phyloP scores from a whole-genome alignment of 2,113 vertebrate genomes.

The Trochalopteron elliotii region DNA sequence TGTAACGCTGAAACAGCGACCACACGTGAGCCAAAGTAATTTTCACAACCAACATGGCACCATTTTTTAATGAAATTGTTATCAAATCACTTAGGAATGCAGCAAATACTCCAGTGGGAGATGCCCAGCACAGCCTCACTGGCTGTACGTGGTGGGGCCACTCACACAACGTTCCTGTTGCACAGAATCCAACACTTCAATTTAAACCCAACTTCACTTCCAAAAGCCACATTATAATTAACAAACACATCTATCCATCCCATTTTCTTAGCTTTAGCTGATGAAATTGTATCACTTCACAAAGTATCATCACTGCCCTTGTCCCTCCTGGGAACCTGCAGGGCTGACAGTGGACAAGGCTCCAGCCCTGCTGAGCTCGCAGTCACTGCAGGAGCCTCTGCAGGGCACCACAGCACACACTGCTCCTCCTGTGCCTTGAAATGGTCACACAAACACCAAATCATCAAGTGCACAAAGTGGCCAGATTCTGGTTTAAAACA shows the following conservation, averaged over 20 bases:
- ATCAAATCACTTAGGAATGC: neutral
- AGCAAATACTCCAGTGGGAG: neutral
- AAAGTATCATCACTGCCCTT: neutral
- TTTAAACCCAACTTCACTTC: neutral
- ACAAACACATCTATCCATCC: neutral
- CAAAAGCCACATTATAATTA: neutral
- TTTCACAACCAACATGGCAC: neutral
- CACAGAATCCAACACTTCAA: neutral
- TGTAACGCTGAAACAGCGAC: neutral
- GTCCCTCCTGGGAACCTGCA: neutral
- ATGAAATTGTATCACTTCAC: neutral
- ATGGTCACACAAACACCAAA: rapidly evolving
- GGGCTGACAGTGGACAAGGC: rapidly evolving
- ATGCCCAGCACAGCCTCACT: neutral
- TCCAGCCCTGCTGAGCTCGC: rapidly evolving
- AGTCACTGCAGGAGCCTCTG: neutral
- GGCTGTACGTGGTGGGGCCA: neutral
- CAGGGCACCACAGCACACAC: rapidly evolving
- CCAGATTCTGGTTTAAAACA: neutral
- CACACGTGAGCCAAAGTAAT: neutral
- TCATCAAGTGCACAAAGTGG: neutral
- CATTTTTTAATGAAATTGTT: neutral
- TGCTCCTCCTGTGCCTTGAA: rapidly evolving
- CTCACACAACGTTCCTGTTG: neutral
- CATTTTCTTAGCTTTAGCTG: neutral